phyloP scores from a whole-genome alignment of 2,113 vertebrate species.

The Daphoenositta chrysoptera region DNA sequence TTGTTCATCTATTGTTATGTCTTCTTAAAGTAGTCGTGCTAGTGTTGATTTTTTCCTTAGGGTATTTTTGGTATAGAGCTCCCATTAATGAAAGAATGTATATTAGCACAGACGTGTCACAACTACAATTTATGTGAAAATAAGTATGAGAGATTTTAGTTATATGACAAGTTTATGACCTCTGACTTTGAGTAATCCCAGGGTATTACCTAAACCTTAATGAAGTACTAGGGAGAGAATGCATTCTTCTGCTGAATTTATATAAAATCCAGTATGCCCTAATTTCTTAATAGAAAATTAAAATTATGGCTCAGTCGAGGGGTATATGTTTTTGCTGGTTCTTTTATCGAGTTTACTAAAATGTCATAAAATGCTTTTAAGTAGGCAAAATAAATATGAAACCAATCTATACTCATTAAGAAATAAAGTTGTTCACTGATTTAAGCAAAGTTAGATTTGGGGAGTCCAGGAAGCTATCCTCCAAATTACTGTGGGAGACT shows the following conservation, averaged over 20 bases:
- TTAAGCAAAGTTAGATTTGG: not conserved
- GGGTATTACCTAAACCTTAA: not conserved
- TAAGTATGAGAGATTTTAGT: not conserved
- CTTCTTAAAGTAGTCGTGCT: not conserved
- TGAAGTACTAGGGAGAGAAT: not conserved
- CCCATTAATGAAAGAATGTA: not conserved
- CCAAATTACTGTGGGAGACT: not conserved
- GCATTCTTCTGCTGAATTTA: not conserved
- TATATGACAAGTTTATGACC: not conserved
- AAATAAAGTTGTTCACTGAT: not conserved
- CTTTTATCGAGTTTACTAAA: not conserved
- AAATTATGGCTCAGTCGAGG: not conserved
- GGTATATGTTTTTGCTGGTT: not conserved
- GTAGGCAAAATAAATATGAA: not conserved
- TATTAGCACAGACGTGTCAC: not conserved
- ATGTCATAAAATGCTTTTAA: not conserved
- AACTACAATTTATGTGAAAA: not conserved
- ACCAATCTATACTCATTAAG: not conserved
- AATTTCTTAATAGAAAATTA: not conserved
- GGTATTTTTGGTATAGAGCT: not conserved
- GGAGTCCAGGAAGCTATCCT: not conserved
- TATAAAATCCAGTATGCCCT: not conserved
- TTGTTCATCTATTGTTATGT: not conserved
- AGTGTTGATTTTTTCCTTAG: not conserved
- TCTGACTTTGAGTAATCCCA: not conserved